Evolutionary conservation across 1,140 invertebrate genomes (phyloP).

Genomic region (Tetraneura akinire): DNA sequence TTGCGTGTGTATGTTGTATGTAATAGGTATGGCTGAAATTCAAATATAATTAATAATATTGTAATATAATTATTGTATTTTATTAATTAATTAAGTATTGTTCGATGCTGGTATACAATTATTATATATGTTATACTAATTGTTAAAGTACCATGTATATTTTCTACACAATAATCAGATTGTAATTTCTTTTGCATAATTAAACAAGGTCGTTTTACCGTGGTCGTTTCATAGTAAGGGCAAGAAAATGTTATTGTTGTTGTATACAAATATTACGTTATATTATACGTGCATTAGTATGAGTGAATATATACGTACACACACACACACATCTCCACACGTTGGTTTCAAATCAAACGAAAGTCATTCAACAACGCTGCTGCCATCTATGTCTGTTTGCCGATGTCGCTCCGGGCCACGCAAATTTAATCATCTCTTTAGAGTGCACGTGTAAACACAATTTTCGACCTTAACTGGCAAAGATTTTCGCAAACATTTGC

Average conservation of each 20-base stretch:
- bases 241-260: constrained; percentile 21
- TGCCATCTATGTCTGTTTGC: constrained; percentile 36
- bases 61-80: too few species aligned
- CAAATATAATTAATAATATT: too few species aligned
- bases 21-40: too few species aligned
- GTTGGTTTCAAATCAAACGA: not conserved
- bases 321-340: not conserved
- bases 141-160: not conserved
- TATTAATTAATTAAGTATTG: too few species aligned
- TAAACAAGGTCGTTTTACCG: not conserved
- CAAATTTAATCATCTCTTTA: constrained; percentile 49
- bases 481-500: constrained; percentile 48
- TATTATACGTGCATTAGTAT: not conserved
- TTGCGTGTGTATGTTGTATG: too few species aligned
- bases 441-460: constrained; percentile 36
- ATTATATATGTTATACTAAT: too few species aligned
- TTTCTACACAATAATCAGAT: not conserved
- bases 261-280: not conserved
- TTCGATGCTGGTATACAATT: too few species aligned
- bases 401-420: constrained; percentile 22
- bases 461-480: constrained; percentile 28
- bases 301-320: not conserved
- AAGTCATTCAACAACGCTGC: constrained; percentile 17
- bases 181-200: not conserved
- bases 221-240: not conserved